Base-by-base conservation (phyloP, 2,797 vertebrate species). In the Lepilemur ruficaudatus region DNA sequence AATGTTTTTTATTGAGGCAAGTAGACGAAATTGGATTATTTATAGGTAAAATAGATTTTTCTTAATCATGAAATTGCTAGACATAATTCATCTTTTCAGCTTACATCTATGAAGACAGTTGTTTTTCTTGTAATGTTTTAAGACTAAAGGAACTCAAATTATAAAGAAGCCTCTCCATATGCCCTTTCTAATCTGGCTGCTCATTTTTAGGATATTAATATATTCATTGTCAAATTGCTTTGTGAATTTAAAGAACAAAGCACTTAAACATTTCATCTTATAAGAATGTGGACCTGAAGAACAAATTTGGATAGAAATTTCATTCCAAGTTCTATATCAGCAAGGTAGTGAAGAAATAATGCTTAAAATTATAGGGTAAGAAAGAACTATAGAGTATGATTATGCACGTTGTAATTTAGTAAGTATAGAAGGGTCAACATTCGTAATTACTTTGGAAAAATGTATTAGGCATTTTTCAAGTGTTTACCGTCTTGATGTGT, bases 231-330 rank as follows among this genome's bases (percentile, higher is more conserved):
- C 13, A 91, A 63, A 67, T 67, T 86, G 43, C 69, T 93, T 82
- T 93, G 88, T 89, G 67, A 96, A 65, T 89, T 93, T 79, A 50
- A 94, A 83, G 38, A 65, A 93, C 46, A 52, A 69, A 50, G 32
- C n/a, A 89, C 48, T 80, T 41, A 59, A 93, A 92, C 28, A 75
- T 93, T 89, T 95, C 12, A 32, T 89, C 13, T 89, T 72, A 8
- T 59, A 69, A 87, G 50, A 92, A 78, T 50, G 38, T 63, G 35
- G 72, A 75, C 73, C 70, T 91, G 76, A 28, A 7, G 8, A 85
- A 91, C 73, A 92, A 57, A 93, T 81, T 69, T 30, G 61, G 48
- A 25, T 83, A 97, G 76, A 81, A 84, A 87, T 88, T 87, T 91
- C 20, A 25, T 72, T 57, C 25, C 22, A 79, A 48, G 25, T 73